These are phyloP conservation scores for Heliconius charithonia DNA, from an alignment of 2,888 invertebrate species.

Conservation along the genomic window DNA sequence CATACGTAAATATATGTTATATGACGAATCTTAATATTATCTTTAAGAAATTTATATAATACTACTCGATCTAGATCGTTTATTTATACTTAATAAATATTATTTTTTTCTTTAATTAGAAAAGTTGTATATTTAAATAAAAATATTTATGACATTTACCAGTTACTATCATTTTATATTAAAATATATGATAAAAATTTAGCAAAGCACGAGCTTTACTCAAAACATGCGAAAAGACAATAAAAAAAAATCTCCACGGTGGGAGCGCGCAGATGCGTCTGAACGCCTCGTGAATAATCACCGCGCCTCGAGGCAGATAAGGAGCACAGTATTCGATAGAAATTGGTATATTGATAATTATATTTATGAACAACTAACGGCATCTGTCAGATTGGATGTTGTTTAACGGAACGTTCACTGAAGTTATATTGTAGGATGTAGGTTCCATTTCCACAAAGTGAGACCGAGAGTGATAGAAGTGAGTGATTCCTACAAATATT, in stretches of 20 bases:
- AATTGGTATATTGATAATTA: background rate
- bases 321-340: conserved; percentile 26
- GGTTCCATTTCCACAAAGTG: background rate
- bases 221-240: conserved; percentile 58
- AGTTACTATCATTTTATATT: background rate
- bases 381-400: background rate
- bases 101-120: background rate
- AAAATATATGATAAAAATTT: background rate
- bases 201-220: conserved; percentile 43
- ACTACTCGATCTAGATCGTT: background rate
- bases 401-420: background rate
- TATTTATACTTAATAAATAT: background rate
- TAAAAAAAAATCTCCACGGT: conserved; percentile 54
- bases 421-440: background rate
- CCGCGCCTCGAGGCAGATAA: conserved; percentile 55
- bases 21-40: too few species aligned
- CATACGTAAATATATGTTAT: background rate
- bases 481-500: too few species aligned
- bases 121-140: background rate
- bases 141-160: background rate
- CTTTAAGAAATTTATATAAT: background rate
- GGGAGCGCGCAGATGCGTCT: conserved; percentile 73
- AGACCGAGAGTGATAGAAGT: too few species aligned
- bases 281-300: conserved; percentile 77
- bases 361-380: background rate